Percentiles rank a stretch among this genome's conserved stretches.
Evolutionary conservation across 2,113 vertebrate species (phyloP).

Genomic region (Pampusana beccarii): DNA sequence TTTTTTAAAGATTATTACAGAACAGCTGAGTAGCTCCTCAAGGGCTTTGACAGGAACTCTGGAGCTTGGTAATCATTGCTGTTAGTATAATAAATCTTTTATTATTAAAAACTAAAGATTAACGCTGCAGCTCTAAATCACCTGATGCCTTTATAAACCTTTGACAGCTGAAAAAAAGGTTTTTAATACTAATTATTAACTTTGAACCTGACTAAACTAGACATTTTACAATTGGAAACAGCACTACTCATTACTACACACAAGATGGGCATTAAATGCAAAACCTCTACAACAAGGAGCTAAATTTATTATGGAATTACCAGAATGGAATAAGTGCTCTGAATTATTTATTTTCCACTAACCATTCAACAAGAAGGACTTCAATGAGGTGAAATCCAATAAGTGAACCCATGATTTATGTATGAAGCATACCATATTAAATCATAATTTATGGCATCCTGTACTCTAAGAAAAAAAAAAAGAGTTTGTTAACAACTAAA

Average conservation of each 20-base stretch:
- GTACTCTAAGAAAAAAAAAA: background rate
- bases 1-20: background rate
- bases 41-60: background rate
- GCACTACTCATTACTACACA: background rate
- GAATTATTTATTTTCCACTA: slow-evolving; percentile 42
- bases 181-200: background rate
- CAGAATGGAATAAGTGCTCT: background rate
- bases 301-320: slow-evolving; percentile 13
- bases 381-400: background rate
- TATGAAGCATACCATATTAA: background rate
- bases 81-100: background rate
- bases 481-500: background rate
- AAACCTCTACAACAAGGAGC: background rate
- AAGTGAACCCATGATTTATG: background rate
- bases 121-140: background rate
- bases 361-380: background rate
- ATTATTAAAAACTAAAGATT: background rate
- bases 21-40: background rate
- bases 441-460: background rate
- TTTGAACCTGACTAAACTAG: background rate
- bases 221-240: background rate
- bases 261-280: background rate
- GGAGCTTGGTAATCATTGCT: background rate
- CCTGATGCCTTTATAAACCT: background rate
- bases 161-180: rapidly evolving